phyloP scores from a whole-genome alignment of 2,888 invertebrate genomes.

The Nephrocerus scutellatus region DNA sequence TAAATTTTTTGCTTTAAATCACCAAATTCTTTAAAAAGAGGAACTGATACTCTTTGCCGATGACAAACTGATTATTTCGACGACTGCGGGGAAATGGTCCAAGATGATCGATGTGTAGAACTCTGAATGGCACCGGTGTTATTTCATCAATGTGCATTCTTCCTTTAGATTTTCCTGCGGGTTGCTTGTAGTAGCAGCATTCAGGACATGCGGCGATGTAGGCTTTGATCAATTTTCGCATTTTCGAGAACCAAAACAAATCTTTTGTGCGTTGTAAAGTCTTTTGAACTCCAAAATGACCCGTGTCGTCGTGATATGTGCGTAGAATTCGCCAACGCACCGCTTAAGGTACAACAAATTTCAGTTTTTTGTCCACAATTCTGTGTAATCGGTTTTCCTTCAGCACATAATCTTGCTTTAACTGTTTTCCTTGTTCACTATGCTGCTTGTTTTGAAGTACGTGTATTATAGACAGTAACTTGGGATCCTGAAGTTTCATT shows the following conservation, averaged over 20 bases:
- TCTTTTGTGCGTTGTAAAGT: slow-evolving; percentile 15
- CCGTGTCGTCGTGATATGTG: slow-evolving; percentile 19
- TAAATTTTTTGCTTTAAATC: too few relatives aligned
- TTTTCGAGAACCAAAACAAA: slow-evolving; percentile 22
- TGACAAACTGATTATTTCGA: too few relatives aligned
- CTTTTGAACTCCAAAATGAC: slow-evolving; percentile 22
- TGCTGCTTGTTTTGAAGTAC: slow-evolving; percentile 11
- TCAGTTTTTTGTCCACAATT: not conserved
- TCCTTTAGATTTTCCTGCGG: slow-evolving; percentile 12
- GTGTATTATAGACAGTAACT: slow-evolving; percentile 10
- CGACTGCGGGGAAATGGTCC: slow-evolving; percentile 16
- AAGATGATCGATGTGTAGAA: slow-evolving; percentile 21
- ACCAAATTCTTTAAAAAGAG: too few relatives aligned
- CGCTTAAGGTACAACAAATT: slow-evolving; percentile 18
- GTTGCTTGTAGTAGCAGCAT: slow-evolving; percentile 14
- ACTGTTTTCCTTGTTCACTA: slow-evolving; percentile 13
- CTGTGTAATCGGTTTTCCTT: slow-evolving; percentile 15
- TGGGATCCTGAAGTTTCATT: slow-evolving; percentile 20
- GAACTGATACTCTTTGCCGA: too few relatives aligned
- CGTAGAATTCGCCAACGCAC: slow-evolving; percentile 19
- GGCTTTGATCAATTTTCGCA: slow-evolving; percentile 16
- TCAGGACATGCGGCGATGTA: slow-evolving; percentile 18
- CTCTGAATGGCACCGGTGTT: slow-evolving; percentile 18
- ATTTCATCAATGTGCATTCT: slow-evolving; percentile 7
- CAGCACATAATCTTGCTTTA: slow-evolving; percentile 13